A percentile compares a stretch with the other conserved stretches of the same genome.
phyloP scores from a whole-genome alignment of 2,113 vertebrate genomes.

The Propithecus coquereli region DNA sequence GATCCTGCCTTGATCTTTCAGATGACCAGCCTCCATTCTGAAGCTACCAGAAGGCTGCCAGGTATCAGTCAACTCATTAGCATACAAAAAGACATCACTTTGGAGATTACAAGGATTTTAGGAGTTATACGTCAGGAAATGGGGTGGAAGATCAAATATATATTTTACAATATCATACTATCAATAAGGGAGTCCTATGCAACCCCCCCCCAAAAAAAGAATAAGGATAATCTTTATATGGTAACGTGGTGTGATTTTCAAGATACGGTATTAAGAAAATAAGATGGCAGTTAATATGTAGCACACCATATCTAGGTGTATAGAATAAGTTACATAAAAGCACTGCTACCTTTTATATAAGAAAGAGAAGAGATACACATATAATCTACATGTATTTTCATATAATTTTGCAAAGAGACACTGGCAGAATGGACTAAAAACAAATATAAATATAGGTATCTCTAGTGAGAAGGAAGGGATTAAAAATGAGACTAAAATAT shows the following conservation, averaged over 20 bases:
- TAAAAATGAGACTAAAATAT: neutral
- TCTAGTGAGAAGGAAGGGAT: neutral
- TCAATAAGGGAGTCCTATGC: neutral
- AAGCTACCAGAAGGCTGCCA: neutral
- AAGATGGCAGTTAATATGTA: neutral
- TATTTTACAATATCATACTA: neutral
- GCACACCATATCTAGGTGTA: neutral
- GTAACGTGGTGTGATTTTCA: neutral
- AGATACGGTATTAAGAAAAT: neutral
- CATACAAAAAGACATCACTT: neutral
- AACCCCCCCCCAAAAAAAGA: neutral
- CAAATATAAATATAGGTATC: neutral
- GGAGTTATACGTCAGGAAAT: neutral
- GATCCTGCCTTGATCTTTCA: neutral
- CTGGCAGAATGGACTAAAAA: neutral
- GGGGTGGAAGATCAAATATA: neutral
- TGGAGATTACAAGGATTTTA: neutral
- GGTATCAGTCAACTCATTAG: neutral
- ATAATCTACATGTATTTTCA: neutral
- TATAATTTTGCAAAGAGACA: constrained; percentile 3
- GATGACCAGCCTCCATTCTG: neutral
- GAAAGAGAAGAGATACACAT: neutral
- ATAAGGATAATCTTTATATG: neutral
- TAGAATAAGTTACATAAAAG: neutral
- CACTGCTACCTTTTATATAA: neutral